Base-by-base conservation (phyloP, 2,113 vertebrate genomes). In the Sceloporus tristichus region DNA sequence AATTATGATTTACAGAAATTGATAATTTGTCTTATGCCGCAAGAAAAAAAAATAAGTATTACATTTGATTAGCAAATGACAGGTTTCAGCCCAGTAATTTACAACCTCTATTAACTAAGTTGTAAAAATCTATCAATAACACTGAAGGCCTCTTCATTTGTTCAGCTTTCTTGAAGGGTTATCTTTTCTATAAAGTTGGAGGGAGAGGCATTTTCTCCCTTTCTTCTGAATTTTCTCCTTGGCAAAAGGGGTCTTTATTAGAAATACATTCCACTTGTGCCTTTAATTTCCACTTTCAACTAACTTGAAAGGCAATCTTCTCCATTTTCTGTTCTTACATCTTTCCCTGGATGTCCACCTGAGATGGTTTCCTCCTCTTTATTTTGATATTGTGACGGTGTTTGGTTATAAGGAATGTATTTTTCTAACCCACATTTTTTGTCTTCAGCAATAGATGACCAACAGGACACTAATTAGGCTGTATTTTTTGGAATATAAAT, bases 41-140 rank as follows among this genome's bases (percentile, higher is more conserved):
- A 96, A 93, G 94, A 92, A 88, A 27, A 95, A 93, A 62, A 71
- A 95, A 92, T 62, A 87, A 92, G 89, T 92, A 85, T 94, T 94
- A 93, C 91, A 91, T 96, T 92, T 94, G 96, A 95, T 95, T 89
- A 94, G 94, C 87, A 94, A 93, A 93, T 91, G 95, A 91, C 94
- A 95, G 94, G 91, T 94, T 96, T 96, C 89, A 92, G 91, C 91
- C 84, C 25, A 87, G 91, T 90, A 92, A 94, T 96, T 95, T 94
- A 88, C 94, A 74, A 75, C 88, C 91, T 94, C 94, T 92, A 92
- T 96, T 96, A 96, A 89, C 92, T 91, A 93, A 95, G 94, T 93
- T 85, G 92, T 85, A 88, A 62, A 93, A 94, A 96, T 87, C 94
- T 94, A 90, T 79, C 74, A 5, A 56, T 94, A 88, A 75, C 14